Percentiles rank a stretch among this genome's conserved stretches.
Evolutionary conservation across 2,888 invertebrate genomes (phyloP).

Genomic region (Tachina grossa): DNA sequence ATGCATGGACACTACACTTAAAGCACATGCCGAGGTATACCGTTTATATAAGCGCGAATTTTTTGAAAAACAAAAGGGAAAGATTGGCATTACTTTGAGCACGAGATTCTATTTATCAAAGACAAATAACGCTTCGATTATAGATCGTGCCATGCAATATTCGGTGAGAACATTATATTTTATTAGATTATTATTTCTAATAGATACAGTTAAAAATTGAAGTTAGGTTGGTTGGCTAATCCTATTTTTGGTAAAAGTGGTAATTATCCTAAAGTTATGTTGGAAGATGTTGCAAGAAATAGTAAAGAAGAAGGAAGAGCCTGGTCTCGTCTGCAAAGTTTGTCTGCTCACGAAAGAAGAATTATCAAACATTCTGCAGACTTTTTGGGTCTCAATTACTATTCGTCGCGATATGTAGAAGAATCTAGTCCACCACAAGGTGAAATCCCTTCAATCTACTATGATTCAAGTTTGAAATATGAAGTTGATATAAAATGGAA

Average conservation of each 20-base stretch:
- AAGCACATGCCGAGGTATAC: conserved; percentile 84
- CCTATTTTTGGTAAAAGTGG: conserved; percentile 74
- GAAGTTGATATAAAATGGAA: conserved; percentile 75
- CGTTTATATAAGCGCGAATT: conserved; percentile 82
- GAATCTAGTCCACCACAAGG: conserved; percentile 72
- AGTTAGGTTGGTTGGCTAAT: not conserved
- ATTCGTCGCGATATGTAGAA: conserved; percentile 75
- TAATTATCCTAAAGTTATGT: conserved; percentile 79
- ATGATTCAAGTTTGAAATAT: conserved; percentile 81
- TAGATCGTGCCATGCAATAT: conserved; percentile 76
- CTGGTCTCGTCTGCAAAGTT: conserved; percentile 75
- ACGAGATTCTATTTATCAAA: conserved; percentile 75
- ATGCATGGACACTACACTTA: conserved; percentile 83
- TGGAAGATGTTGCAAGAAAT: conserved; percentile 77
- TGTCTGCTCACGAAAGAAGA: conserved; percentile 72
- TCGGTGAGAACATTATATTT: conserved; percentile 64
- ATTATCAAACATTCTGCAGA: conserved; percentile 76
- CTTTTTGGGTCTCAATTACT: conserved; percentile 79
- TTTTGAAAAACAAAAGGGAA: conserved; percentile 77
- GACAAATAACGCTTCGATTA: conserved; percentile 69
- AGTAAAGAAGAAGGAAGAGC: conserved; percentile 77
- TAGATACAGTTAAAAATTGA: no score
- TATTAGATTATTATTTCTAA: no score
- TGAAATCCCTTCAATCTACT: conserved; percentile 83
- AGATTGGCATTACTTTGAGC: conserved; percentile 77